phyloP scores from a whole-genome alignment of 2,797 vertebrate genomes.

The Knipowitschia caucasica region DNA sequence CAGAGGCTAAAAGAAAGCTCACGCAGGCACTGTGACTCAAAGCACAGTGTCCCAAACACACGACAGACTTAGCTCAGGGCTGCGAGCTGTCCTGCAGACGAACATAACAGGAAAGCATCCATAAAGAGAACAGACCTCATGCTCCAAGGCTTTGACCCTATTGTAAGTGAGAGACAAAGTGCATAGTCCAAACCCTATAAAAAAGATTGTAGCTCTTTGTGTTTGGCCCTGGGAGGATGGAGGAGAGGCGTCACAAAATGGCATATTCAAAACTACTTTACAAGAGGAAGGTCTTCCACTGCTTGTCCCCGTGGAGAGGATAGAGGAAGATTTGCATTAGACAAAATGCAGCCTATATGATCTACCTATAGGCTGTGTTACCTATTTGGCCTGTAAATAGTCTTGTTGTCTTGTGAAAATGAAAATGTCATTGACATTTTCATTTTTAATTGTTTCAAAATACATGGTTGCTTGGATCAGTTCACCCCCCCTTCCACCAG shows the following conservation, averaged over 20 bases:
- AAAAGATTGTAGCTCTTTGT: neutral
- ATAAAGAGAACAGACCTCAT: neutral
- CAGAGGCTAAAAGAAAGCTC: constrained; percentile 24
- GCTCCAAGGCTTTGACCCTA: neutral
- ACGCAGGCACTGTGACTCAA: constrained; percentile 40
- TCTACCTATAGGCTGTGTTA: no score
- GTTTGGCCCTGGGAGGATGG: neutral
- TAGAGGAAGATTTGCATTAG: no score
- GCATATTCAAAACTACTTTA: no score
- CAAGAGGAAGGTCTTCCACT: no score
- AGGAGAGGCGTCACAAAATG: neutral
- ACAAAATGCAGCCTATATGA: no score
- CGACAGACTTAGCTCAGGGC: constrained; percentile 36
- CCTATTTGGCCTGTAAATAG: no score
- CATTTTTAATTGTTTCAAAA: no score
- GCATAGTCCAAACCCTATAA: neutral
- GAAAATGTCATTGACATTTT: no score
- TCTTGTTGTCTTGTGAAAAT: no score
- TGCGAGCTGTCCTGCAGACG: constrained; percentile 24
- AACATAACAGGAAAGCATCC: constrained; percentile 10
- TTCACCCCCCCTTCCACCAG: no score
- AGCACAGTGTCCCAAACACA: constrained; percentile 30
- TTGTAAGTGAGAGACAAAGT: neutral
- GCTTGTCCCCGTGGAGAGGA: no score
- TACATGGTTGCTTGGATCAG: no score